Evolutionary conservation across 1,140 invertebrate genomes (phyloP).

Genomic region (Habropoda laboriosa): DNA sequence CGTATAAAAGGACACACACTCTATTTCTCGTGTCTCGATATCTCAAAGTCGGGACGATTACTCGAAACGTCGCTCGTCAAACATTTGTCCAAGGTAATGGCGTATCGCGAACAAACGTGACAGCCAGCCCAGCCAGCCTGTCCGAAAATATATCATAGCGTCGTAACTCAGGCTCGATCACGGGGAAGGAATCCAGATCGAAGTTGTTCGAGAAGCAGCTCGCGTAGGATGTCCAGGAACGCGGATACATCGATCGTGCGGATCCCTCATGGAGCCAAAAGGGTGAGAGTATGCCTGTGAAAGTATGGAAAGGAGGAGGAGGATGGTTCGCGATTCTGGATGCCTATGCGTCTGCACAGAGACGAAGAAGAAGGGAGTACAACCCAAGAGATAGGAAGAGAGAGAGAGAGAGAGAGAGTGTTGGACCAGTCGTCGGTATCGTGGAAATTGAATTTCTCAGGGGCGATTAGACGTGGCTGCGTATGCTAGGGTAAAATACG

Average conservation of each 20-base stretch:
- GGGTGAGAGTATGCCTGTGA: not conserved
- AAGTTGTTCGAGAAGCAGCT: not conserved
- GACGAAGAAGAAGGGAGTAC: not conserved
- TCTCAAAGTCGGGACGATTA: not conserved
- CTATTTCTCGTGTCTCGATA: not conserved
- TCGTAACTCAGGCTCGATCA: slow-evolving; percentile 26
- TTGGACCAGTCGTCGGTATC: slow-evolving; percentile 56
- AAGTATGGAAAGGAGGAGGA: slow-evolving; percentile 13
- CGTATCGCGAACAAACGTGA: not conserved
- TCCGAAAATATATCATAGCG: slow-evolving; percentile 1
- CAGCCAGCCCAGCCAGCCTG: not conserved
- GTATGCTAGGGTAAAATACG: slow-evolving; percentile 20
- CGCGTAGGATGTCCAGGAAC: slow-evolving; percentile 28
- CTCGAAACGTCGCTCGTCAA: slow-evolving; percentile 24
- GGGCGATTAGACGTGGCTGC: slow-evolving; percentile 52
- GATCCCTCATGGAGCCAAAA: slow-evolving; percentile 20
- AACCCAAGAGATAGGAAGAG: no score
- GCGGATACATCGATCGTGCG: slow-evolving; percentile 49
- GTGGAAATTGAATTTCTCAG: slow-evolving; percentile 67
- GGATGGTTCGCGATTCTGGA: slow-evolving; percentile 35
- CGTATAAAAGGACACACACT: not conserved
- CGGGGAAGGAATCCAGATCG: slow-evolving; percentile 37
- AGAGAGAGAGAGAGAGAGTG: slow-evolving; percentile 3
- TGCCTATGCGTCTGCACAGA: slow-evolving; percentile 50
- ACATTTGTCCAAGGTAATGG: slow-evolving; percentile 38